Evolutionary conservation across 2,113 vertebrate species (phyloP).

Genomic region (Lophura nycthemera): DNA sequence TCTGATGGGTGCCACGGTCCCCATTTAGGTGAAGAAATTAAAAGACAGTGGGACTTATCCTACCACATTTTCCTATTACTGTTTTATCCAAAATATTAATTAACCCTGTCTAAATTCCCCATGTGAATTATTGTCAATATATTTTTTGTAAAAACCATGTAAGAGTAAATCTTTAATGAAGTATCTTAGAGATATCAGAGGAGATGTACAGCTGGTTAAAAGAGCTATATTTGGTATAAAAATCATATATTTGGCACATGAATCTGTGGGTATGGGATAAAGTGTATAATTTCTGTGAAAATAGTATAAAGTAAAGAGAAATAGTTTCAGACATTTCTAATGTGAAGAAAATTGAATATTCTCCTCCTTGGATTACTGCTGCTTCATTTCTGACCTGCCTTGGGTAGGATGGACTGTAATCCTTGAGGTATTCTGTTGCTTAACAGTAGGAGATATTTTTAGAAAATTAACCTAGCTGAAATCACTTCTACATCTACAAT

Average conservation of each 20-base stretch:
- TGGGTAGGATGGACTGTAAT: neutral
- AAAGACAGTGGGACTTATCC: neutral
- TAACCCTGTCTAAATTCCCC: neutral
- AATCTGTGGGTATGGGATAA: neutral
- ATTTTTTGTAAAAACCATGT: neutral
- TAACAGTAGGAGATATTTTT: neutral
- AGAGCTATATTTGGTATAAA: neutral
- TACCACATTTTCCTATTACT: neutral
- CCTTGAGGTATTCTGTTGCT: neutral
- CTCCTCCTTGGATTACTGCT: neutral
- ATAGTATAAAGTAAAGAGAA: neutral
- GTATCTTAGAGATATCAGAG: neutral
- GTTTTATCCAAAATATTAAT: neutral
- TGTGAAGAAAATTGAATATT: neutral
- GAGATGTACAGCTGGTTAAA: neutral
- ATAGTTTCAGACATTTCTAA: neutral
- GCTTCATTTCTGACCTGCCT: neutral
- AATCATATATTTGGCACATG: neutral
- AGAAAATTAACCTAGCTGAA: neutral
- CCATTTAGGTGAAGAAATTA: neutral
- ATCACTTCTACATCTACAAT: neutral
- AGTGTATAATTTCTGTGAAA: neutral
- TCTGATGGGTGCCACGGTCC: neutral
- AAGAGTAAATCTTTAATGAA: neutral
- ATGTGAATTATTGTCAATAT: neutral